These are phyloP conservation scores for Sebastes oblongus DNA, from an alignment of 2,797 vertebrate genomes.

Conservation along the genomic window DNA sequence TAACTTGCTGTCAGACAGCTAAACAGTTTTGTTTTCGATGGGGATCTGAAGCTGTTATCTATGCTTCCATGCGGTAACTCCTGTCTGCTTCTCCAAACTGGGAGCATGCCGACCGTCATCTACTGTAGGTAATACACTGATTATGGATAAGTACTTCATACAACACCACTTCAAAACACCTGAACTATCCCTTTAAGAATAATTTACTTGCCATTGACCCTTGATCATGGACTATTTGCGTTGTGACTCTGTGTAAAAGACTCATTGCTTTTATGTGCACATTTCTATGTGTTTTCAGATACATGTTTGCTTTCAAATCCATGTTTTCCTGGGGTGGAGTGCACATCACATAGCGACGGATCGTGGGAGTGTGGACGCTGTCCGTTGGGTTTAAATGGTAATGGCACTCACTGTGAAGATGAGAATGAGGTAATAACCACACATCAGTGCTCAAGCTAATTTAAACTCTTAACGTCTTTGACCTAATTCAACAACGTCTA, in stretches of 20 bases:
- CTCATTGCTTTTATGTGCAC: neutral
- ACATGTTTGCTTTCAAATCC: constrained; percentile 91
- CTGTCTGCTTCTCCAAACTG: too few relatives aligned
- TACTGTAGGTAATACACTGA: too few relatives aligned
- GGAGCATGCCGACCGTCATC: too few relatives aligned
- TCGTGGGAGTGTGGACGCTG: constrained; percentile 94
- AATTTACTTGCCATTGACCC: neutral
- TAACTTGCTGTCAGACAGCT: too few relatives aligned
- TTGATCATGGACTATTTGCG: neutral
- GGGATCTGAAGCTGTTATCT: too few relatives aligned
- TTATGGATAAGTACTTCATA: too few relatives aligned
- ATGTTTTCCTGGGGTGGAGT: constrained; percentile 92
- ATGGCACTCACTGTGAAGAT: constrained; percentile 93
- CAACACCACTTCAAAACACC: too few relatives aligned
- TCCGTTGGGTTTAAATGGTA: constrained; percentile 89
- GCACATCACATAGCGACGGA: constrained; percentile 86
- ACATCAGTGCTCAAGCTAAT: neutral
- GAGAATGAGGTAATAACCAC: constrained; percentile 89
- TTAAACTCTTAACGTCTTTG: neutral
- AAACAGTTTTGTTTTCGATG: too few relatives aligned
- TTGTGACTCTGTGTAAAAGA: neutral
- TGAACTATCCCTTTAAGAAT: neutral
- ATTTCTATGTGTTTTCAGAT: constrained; percentile 78
- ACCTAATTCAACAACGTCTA: neutral
- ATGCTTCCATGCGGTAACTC: too few relatives aligned